Evolutionary conservation across 2,113 vertebrate genomes (phyloP).

Genomic region (Ophthalmotilapia sp.): DNA sequence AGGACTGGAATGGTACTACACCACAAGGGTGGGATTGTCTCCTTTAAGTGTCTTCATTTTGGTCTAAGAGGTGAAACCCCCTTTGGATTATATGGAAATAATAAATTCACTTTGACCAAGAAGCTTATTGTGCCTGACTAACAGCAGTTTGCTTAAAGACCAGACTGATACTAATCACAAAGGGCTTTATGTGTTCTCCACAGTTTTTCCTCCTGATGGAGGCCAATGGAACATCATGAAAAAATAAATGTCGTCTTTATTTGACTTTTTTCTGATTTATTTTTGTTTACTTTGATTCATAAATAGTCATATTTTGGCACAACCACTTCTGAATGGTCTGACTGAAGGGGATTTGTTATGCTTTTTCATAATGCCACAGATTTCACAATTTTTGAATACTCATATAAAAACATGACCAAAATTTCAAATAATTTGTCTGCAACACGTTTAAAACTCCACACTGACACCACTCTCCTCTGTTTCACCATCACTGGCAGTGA

Average conservation of each 20-base stretch:
- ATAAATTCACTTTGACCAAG: neutral
- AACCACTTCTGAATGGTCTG: too few relatives aligned
- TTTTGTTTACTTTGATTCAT: neutral
- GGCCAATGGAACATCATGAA: neutral
- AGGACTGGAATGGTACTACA: neutral
- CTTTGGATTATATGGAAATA: conserved; percentile 2
- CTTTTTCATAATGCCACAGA: neutral
- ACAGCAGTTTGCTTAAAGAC: neutral
- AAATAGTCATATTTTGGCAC: neutral
- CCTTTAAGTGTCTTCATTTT: neutral
- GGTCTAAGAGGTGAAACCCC: neutral
- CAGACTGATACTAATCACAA: neutral
- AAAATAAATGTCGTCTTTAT: neutral
- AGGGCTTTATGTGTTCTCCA: neutral
- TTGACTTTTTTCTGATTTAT: neutral
- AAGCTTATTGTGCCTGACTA: neutral
- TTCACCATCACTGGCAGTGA: neutral
- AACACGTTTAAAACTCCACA: neutral
- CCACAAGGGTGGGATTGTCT: conserved; percentile 5
- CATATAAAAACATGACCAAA: neutral
- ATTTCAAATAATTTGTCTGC: neutral
- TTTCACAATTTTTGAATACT: neutral
- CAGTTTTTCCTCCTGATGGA: neutral
- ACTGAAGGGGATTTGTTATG: neutral
- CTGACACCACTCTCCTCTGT: fast-evolving